Conservation (phyloP, 2,888 invertebrate species). For the Keiferia lycopersicella region DNA sequence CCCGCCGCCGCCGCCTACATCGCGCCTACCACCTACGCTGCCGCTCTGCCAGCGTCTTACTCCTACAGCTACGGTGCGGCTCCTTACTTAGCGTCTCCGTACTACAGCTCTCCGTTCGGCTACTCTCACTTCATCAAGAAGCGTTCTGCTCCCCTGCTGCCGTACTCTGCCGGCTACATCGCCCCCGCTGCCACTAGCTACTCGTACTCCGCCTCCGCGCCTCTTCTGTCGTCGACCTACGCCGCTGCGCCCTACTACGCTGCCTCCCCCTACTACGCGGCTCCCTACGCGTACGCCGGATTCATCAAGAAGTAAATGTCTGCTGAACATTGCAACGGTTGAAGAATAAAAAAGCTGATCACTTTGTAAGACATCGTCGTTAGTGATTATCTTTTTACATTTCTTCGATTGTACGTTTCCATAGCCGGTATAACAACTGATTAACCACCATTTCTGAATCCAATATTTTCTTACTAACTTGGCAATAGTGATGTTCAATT, state of each 20-base stretch:
- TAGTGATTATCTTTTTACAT: not conserved
- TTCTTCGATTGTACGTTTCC: not conserved
- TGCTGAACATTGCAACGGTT: not conserved
- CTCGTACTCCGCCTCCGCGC: slow-evolving; percentile 21
- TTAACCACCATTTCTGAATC: not conserved
- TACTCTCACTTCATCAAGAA: slow-evolving; percentile 24
- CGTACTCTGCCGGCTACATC: slow-evolving; percentile 7
- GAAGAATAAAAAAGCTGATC: slow-evolving; percentile 14
- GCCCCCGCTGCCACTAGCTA: slow-evolving; percentile 15
- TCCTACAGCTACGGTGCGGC: not conserved
- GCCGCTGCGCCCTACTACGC: not conserved
- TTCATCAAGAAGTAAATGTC: slow-evolving; percentile 25
- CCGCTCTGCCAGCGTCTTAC: slow-evolving; percentile 15
- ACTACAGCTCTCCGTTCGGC: slow-evolving; percentile 13
- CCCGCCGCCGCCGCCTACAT: slow-evolving; percentile 21
- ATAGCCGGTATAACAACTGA: slow-evolving; percentile 16
- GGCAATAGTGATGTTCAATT: slow-evolving; percentile 23
- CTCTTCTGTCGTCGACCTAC: slow-evolving; percentile 18
- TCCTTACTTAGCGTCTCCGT: not conserved
- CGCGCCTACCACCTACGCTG: slow-evolving; percentile 19
- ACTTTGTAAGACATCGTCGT: not conserved
- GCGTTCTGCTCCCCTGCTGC: slow-evolving; percentile 16
- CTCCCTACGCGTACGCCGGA: slow-evolving; percentile 16
- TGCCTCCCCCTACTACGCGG: slow-evolving; percentile 8
- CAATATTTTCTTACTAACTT: slow-evolving; percentile 10